Evolutionary conservation across 2,797 vertebrate genomes (phyloP).

Genomic region (Synanceia verrucosa): DNA sequence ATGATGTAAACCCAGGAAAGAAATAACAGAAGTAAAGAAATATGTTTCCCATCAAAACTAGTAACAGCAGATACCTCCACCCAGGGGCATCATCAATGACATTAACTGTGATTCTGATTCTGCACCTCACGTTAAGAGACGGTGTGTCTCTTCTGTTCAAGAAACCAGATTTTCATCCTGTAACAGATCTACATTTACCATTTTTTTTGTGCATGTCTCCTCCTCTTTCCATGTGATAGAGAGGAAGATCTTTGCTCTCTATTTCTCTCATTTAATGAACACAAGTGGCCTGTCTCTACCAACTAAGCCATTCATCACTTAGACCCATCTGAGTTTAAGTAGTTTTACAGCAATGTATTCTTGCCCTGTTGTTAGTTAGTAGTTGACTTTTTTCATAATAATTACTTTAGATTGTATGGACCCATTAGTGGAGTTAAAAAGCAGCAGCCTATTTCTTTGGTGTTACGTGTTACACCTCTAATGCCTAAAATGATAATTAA

Average conservation of each 20-base stretch:
- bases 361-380: too few relatives aligned
- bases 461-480: background rate
- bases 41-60: constrained; percentile 1
- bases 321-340: too few relatives aligned
- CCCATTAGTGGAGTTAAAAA: background rate
- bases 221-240: background rate
- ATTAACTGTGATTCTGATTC: background rate
- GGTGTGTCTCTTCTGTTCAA: background rate
- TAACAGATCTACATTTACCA: background rate
- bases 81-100: background rate
- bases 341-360: too few relatives aligned
- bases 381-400: too few relatives aligned
- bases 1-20: background rate
- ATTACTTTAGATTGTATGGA: too few relatives aligned
- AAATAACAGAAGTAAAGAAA: constrained; percentile 9
- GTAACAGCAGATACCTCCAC: background rate
- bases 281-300: too few relatives aligned
- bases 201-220: background rate
- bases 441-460: background rate
- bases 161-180: too few relatives aligned
- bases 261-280: too few relatives aligned
- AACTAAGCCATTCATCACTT: too few relatives aligned
- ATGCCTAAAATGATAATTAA: background rate
- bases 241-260: background rate
- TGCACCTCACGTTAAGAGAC: background rate